Base-by-base conservation (phyloP, 2,113 vertebrate genomes). In the Neolamprologus tretocephalus region DNA sequence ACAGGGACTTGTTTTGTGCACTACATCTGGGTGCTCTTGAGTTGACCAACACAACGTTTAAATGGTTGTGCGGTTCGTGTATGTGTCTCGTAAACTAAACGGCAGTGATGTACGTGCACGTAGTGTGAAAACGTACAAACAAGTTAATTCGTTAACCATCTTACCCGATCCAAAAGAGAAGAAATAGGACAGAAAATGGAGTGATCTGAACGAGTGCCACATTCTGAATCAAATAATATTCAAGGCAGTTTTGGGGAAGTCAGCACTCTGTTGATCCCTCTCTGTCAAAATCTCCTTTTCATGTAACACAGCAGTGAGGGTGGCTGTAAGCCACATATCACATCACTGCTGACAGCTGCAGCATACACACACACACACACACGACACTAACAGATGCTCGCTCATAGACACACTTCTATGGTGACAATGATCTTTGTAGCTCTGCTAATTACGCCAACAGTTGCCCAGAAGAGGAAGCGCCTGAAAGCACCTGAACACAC, bases 271-370 rank as follows among this genome's bases (percentile, higher is more conserved):
- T 21, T 89, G 82, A 90, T 86, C 79, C 7, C 78, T 81, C 86
- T 93, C 89, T 89, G 89, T 91, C 91, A 84, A 89, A 90, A 80
- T 42, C 75, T 86, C 53, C 78, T 85, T 91, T 89, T 90, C 53
- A 88, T 86, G 82, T 86, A 61, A 84, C 80, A 83, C 42, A 92
- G 90, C 89, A 90, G 53, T 51, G 87, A 92, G 82, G 83, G 83
- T 55, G 84, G 84, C 84, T 63, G 45, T 26, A 21, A 84, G 89
- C 83, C 86, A 61, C 90, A 81, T 85, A 75, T 90, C 84, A 92
- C 86, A 49, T 88, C 81, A 75, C 85, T 51, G 86, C 86, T 82
- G 90, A 90, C 91, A 91, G 91, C 88, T 93, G 89, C 90, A 90
- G 68, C 91, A 28, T 6, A 81, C 6, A 82, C 81, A 66, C 7